phyloP scores from a whole-genome alignment of 2,797 vertebrate species.

The Antennarius maculatus region DNA sequence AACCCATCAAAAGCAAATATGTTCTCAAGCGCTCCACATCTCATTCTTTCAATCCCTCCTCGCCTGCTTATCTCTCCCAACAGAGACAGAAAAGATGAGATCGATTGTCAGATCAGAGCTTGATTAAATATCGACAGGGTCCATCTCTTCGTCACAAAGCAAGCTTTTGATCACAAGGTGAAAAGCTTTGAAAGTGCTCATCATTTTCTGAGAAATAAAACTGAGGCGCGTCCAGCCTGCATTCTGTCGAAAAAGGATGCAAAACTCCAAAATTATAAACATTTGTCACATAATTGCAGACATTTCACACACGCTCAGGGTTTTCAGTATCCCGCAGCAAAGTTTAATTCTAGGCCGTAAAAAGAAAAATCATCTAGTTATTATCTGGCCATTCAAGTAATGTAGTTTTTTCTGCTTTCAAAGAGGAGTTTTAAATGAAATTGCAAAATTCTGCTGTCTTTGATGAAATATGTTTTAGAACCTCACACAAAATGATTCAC shows the following conservation, averaged over 20 bases:
- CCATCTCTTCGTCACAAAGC: slow-evolving; percentile 36
- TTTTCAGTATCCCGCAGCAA: slow-evolving; percentile 27
- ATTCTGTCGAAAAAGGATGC: slow-evolving; percentile 1
- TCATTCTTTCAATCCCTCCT: neutral
- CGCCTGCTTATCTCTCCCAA: slow-evolving; percentile 47
- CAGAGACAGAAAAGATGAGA: slow-evolving; percentile 48
- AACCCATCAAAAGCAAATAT: slow-evolving; percentile 31
- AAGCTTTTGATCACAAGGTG: slow-evolving; percentile 54
- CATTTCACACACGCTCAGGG: slow-evolving; percentile 22
- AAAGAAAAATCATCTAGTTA: slow-evolving; percentile 31
- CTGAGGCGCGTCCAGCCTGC: slow-evolving; percentile 31
- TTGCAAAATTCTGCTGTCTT: slow-evolving; percentile 13
- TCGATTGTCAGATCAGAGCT: slow-evolving; percentile 57
- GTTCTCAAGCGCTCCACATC: slow-evolving; percentile 1
- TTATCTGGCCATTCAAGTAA: slow-evolving; percentile 22
- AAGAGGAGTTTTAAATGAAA: slow-evolving; percentile 24
- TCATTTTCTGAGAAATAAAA: slow-evolving; percentile 57
- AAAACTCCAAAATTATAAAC: slow-evolving; percentile 20
- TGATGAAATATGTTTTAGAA: slow-evolving; percentile 26
- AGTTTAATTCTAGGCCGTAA: slow-evolving; percentile 19
- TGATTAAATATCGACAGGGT: slow-evolving; percentile 67
- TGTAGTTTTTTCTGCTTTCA: neutral
- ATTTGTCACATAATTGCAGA: slow-evolving; percentile 33
- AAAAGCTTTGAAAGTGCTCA: slow-evolving; percentile 48
- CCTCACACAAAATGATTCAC: slow-evolving; percentile 7